phyloP scores from a whole-genome alignment of 2,888 invertebrate genomes.

The Chelonus formosanus region DNA sequence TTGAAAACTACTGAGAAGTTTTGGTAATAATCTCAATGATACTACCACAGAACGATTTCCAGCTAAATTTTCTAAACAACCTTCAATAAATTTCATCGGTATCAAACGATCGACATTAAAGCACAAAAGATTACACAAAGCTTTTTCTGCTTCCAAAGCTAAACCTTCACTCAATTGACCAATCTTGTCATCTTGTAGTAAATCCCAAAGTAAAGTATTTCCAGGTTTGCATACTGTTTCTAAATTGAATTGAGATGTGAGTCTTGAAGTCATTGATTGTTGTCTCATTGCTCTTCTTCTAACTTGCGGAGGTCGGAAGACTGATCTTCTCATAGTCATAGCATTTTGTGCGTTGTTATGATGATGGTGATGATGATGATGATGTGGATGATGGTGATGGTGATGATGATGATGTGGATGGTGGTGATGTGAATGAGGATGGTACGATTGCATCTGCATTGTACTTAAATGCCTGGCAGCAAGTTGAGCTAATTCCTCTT shows the following conservation, averaged over 20 bases:
- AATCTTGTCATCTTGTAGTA: slow-evolving; percentile 90
- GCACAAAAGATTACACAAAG: slow-evolving; percentile 86
- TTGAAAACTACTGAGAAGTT: slow-evolving; percentile 90
- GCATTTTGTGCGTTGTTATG: slow-evolving; percentile 45
- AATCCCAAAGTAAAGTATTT: slow-evolving; percentile 92
- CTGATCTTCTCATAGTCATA: slow-evolving; percentile 54
- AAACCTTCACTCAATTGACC: slow-evolving; percentile 88
- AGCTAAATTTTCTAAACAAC: slow-evolving; percentile 88
- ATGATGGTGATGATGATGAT: slow-evolving; percentile 30
- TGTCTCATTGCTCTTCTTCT: slow-evolving; percentile 34
- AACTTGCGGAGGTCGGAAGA: slow-evolving; percentile 51
- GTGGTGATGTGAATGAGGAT: slow-evolving; percentile 57
- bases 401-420: slow-evolving; percentile 37
- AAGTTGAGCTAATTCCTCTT: slow-evolving; percentile 82
- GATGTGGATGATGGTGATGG: slow-evolving; percentile 38
- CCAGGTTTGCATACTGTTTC: slow-evolving; percentile 90
- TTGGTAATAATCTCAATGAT: slow-evolving; percentile 86
- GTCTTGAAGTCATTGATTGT: slow-evolving; percentile 52
- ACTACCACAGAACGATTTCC: slow-evolving; percentile 90
- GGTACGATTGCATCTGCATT: slow-evolving; percentile 63
- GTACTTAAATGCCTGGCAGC: slow-evolving; percentile 70
- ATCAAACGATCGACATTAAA: slow-evolving; percentile 90
- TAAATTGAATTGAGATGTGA: slow-evolving; percentile 67
- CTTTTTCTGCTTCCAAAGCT: slow-evolving; percentile 93
- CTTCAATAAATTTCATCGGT: slow-evolving; percentile 93